Evolutionary conservation across 2,888 invertebrate genomes (phyloP).

Genomic region (Sarcophaga rosellei): DNA sequence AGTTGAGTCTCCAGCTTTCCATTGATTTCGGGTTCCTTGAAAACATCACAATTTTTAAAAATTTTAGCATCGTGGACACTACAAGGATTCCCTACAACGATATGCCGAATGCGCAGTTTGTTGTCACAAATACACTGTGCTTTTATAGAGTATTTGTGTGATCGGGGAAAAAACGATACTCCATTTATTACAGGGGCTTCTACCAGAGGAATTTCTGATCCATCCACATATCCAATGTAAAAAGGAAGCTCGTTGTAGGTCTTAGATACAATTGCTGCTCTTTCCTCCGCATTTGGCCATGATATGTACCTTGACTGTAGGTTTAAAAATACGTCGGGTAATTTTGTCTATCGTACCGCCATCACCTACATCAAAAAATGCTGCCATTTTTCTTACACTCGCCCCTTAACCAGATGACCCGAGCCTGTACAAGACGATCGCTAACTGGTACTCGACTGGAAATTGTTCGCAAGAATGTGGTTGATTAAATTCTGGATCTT

Average conservation of each 20-base stretch:
- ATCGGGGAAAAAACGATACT: slow-evolving; percentile 19
- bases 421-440: slow-evolving; percentile 39
- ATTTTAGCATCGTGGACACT: too few relatives aligned
- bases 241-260: slow-evolving; percentile 12
- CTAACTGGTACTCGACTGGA: slow-evolving; percentile 50
- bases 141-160: slow-evolving; percentile 9
- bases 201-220: slow-evolving; percentile 3
- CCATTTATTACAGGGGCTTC: background rate
- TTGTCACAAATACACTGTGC: too few relatives aligned
- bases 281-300: slow-evolving; percentile 27
- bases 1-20: slow-evolving; percentile 6
- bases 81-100: too few relatives aligned
- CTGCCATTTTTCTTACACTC: slow-evolving; percentile 45
- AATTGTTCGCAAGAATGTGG: slow-evolving; percentile 34
- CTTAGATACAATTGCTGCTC: background rate
- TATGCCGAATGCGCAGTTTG: background rate
- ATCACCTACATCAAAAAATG: slow-evolving; percentile 14
- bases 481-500: slow-evolving; percentile 3
- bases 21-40: background rate
- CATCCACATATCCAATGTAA: slow-evolving; percentile 2
- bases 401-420: slow-evolving; percentile 51
- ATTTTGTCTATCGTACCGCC: too few relatives aligned
- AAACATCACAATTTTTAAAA: slow-evolving; percentile 9
- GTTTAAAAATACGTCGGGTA: slow-evolving; percentile 3
- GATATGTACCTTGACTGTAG: slow-evolving; percentile 21